A percentile compares a stretch with the other conserved stretches of the same genome.
phyloP scores from a whole-genome alignment of 2,113 vertebrate species.

The Rhynchopsitta pachyrhyncha region DNA sequence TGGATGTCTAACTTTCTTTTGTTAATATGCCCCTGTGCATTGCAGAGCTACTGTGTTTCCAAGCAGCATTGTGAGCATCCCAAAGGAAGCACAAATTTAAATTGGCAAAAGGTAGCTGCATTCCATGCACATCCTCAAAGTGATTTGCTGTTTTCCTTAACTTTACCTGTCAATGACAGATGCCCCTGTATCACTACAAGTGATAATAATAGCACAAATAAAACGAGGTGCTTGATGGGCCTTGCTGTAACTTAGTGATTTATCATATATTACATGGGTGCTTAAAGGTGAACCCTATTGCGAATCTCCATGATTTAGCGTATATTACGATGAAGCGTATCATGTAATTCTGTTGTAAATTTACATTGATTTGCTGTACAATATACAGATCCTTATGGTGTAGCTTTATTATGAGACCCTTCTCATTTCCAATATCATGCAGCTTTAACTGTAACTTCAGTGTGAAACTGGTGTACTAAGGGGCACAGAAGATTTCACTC shows the following conservation, averaged over 20 bases:
- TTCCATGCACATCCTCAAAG: background rate
- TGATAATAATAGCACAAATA: background rate
- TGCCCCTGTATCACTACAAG: background rate
- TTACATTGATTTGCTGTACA: conserved; percentile 54
- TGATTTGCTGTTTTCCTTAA: background rate
- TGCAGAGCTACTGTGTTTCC: background rate
- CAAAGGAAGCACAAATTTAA: background rate
- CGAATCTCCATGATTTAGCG: conserved; percentile 48
- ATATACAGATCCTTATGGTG: background rate
- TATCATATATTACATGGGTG: background rate
- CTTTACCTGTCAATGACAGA: background rate
- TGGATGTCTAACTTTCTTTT: background rate
- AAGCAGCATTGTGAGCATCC: background rate
- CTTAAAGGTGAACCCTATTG: conserved; percentile 31
- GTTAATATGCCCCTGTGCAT: background rate
- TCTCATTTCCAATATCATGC: background rate
- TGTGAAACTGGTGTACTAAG: background rate
- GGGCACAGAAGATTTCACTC: background rate
- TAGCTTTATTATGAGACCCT: background rate
- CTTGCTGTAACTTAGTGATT: background rate
- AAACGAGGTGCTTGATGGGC: background rate
- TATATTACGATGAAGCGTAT: background rate
- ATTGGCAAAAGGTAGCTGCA: accelerated
- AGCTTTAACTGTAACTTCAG: background rate
- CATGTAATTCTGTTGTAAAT: conserved; percentile 55